Base-by-base conservation (phyloP, 2,797 vertebrate species). In the Numenius phaeopus region DNA sequence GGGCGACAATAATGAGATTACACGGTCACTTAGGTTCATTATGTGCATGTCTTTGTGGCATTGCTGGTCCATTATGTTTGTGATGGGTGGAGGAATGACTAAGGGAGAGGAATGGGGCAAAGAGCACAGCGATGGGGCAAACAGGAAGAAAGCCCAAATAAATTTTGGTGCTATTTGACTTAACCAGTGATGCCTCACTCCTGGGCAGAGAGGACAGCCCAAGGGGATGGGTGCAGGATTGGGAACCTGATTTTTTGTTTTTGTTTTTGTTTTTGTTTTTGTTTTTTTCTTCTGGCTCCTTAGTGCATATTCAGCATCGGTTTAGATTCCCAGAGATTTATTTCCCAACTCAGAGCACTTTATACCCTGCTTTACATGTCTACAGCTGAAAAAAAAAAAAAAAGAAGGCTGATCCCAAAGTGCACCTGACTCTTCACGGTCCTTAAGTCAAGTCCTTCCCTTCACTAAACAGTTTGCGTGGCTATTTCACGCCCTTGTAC, bases 1-100 rank as follows among this genome's bases (percentile, higher is more conserved):
- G 94, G 95, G 76, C 78, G 81, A 75, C 87, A 92, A 92, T 97
- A 97, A 97, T 34, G 71, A 91, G 94, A 97, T 97, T 95, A 97
- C 66, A 91, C 7, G 52, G 95, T 95, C 94, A 80, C 94, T 95
- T 96, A 83, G 89, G 87, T 91, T 94, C 88, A 75, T 93, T 81
- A n/a, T 88, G 88, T n/a, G 23, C 82, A 8, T 13, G 54, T 44
- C 94, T 87, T 65, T 66, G 66, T 82, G 65, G 58, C 46, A 20
- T 86, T 77, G 86, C 91, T 50, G 65, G 61, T 29, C 81, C 77
- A 44, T 83, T 86, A 32, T 83, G 64, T 77, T 79, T 82, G 54
- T 13, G 3, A 14, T 32, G 71, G 84, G 79, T 61, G 79, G 78
- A 92, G 84, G 76, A 94, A 83, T 64, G 78, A 40, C 59, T 73